These are phyloP conservation scores for Pachycephala philippinensis DNA, from an alignment of 2,113 vertebrate species.

Conservation along the genomic window DNA sequence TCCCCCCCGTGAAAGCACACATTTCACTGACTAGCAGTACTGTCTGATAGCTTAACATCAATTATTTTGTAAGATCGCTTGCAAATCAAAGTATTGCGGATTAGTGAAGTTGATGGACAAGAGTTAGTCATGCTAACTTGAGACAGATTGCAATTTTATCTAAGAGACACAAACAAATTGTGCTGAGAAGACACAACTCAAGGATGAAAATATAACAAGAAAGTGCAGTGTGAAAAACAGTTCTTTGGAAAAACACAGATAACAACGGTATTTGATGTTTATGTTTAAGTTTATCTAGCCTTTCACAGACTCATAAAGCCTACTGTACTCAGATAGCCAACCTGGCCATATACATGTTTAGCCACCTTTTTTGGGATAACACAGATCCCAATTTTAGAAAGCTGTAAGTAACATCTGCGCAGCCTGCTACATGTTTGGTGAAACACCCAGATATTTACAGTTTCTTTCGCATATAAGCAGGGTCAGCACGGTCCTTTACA, in stretches of 20 bases:
- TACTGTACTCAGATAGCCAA: background rate
- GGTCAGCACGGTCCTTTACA: accelerated
- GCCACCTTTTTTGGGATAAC: background rate
- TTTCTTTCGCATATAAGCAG: background rate
- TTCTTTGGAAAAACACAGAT: background rate
- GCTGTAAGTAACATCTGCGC: background rate
- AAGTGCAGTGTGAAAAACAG: background rate
- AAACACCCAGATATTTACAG: background rate
- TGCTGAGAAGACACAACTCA: background rate
- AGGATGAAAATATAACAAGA: background rate
- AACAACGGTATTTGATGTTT: background rate
- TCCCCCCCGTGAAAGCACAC: accelerated
- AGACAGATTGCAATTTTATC: background rate
- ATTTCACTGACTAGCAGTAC: background rate
- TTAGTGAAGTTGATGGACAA: background rate
- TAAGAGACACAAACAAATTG: background rate
- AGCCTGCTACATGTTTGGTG: background rate
- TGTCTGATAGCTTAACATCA: background rate
- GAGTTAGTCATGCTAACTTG: background rate
- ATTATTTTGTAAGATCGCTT: background rate
- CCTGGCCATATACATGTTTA: accelerated
- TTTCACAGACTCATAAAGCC: background rate
- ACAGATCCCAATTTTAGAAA: background rate
- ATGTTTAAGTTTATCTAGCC: background rate
- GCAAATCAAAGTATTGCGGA: background rate